Base-by-base conservation (phyloP, 2,113 vertebrate genomes). In the Pygoscelis adeliae region DNA sequence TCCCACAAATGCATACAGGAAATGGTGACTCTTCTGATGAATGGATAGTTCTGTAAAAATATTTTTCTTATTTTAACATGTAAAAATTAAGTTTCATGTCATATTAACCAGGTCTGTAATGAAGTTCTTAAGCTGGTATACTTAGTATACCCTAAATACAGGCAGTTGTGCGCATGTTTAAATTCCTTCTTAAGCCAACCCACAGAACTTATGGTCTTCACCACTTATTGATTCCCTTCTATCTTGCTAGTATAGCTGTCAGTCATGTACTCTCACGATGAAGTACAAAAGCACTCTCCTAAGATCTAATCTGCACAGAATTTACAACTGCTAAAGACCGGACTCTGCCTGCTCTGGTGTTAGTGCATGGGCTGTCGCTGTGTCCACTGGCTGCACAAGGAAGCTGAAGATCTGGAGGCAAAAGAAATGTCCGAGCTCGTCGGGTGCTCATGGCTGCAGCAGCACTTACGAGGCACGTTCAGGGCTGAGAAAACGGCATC, bases 391-490 rank as follows among this genome's bases (percentile, higher is more conserved):
- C 38, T 85, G 44, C 36, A 26, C 25, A 40, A 44, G 17, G 21
- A 61, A 76, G 44, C 20, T 82, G 77, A 42, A 79, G 36, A 59
- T 9, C 15, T 16, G 36, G 14, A 59, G 34, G 30, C 3, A 32
- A 59, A 87, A 50, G 19, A 63, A 69, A 27, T n/a, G 15, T 8
- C 34, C 18, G 25, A 77, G 30, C 5, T 74, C 4, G 3, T 2
- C 21, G 15, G 3, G 5, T 59, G 25, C 9, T 85, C 2, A 2
- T 5, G 25, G 18, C 46, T 1, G 0, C 72, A 72, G 36, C 26
- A 80, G 44, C 23, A 10, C 26, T 58, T 25, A 14, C 0, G 8
- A 74, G 18, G 23, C 17, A 7, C 0, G 0, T 6, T 58, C 29
- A 77, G 44, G 62, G 17, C 44, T 32, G 23, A 34, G 58, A 23